A percentile compares a stretch with the other conserved stretches of the same genome.
Conservation (phyloP, 2,797 vertebrate genomes). For the Decapterus maruadsi region DNA sequence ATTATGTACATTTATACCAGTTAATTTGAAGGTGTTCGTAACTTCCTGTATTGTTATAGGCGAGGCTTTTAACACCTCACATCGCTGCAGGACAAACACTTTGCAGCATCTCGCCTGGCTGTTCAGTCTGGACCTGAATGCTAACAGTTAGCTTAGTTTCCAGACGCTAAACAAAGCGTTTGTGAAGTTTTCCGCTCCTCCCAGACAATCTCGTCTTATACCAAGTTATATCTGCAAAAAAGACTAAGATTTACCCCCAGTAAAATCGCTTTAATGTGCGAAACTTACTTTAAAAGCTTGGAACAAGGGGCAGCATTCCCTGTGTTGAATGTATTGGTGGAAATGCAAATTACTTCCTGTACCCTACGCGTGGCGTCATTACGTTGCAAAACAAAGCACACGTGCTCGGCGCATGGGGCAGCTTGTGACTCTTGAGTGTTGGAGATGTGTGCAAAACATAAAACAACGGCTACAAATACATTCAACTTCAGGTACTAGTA, state of each 20-base stretch:
- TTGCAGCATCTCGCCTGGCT: not conserved
- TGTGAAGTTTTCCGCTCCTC: not conserved
- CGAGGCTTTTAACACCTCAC: not conserved
- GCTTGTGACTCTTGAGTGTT: no score
- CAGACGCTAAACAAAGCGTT: not conserved
- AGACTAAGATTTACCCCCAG: rapidly evolving
- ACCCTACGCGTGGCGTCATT: slow-evolving; percentile 65
- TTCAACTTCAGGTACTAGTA: no score
- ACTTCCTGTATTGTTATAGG: not conserved
- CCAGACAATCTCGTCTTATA: not conserved
- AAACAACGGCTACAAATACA: not conserved
- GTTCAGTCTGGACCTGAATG: not conserved
- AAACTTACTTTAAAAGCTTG: slow-evolving; percentile 50
- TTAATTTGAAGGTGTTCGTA: not conserved
- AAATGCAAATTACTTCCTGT: slow-evolving; percentile 66
- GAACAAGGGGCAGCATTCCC: not conserved
- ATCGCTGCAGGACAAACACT: not conserved
- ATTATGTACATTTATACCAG: no score
- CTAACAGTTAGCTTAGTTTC: slow-evolving; percentile 65
- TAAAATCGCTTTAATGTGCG: rapidly evolving
- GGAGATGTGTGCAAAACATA: not conserved
- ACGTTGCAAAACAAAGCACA: slow-evolving; percentile 71
- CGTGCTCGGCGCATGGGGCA: slow-evolving; percentile 42
- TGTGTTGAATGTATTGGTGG: not conserved
- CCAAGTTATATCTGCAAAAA: not conserved